Base-by-base conservation (phyloP, 2,797 vertebrate species). In the Pipistrellus nathusii region DNA sequence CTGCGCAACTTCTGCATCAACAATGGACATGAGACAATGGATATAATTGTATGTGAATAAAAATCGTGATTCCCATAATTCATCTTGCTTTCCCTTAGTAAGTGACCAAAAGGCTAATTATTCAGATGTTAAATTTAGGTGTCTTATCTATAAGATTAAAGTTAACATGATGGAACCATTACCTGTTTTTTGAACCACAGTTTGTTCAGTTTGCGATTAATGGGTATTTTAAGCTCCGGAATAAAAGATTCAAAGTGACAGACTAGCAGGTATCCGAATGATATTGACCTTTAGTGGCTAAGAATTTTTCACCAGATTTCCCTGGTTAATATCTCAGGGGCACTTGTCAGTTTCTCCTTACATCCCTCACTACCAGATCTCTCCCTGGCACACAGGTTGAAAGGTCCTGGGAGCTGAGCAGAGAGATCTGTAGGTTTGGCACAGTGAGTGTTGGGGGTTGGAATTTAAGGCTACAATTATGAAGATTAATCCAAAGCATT, bases 281-380 rank as follows among this genome's bases (percentile, higher is more conserved):
- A 21, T 6, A 91, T 46, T 15, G 25, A 4, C 3, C 32, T 48
- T 25, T 12, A 27, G 3, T 11, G 0, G 46, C 1, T 17, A 72
- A 53, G n/a, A 72, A 5, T 2, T 21, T 69, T 51, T 6, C 41
- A 25, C 38, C 10, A 12, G 18, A 25, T 25, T 62, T 46, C n/a
- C 4, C 35, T 5, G 6, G 9, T 51, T 35, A 64, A 18, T 2
- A 30, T 5, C 10, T 4, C 5, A 1, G 9, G 2, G 20, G n/a
- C 2, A 53, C 12, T 72, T 72, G 46, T 66, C 32, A 46, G 32
- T 46, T n/a, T 84, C 41, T 48, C 25, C 20, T 46, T 62, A 20
- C 8, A 11, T 32, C n/a, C 21, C 27, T 68, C 27, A 15, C 9
- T 11, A 6, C 27, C 27, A 53, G 57, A 25, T 14, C 0, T 10